Evolutionary conservation across 1,140 invertebrate genomes (phyloP), one percentile per base, ranked within the genome.

Genomic region (Drosophila teissieri): DNA sequence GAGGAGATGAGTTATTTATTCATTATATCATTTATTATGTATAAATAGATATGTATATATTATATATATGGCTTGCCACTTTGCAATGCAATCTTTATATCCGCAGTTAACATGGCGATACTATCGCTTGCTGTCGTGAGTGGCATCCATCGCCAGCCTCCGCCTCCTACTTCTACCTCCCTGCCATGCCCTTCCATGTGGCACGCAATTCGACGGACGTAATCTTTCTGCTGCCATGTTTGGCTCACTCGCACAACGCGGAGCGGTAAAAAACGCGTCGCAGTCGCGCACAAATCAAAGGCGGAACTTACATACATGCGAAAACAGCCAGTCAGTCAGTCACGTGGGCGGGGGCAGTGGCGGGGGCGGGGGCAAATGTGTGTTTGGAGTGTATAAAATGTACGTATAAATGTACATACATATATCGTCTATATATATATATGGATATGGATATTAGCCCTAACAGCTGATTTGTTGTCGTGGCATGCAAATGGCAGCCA

Each of bases 211-310:
- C 48, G 64, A 70, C 67, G 73, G 48, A n/a, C 61, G 36, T 58
- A 74, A 46, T 53, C 45, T 49, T 40, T 27, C 19, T 7, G 27
- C 76, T 86, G 82, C 79, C 82, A 86, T 79, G 83, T 86, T 86
- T 86, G 75, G 83, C 83, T 88, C 69, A 65, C 78, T 81, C 78
- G 73, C 57, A 73, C 76, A 1, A 8, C 72, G 73, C 61, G 57
- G 44, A 0, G 54, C 42, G 54, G 54, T 10, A 15, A 46, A 64
- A 69, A 67, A 37, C 61, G 31, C 27, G 37, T 31, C 60, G 65
- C 46, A 36, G 48, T 55, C 53, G 49, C 55, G 49, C 31, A 24
- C 27, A 52, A 67, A 60, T 17, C 61, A 15, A 45, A 54, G 6
- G 27, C 48, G 24, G 24, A 31, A 31, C 31, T 31, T 31, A 31